These are phyloP conservation scores for Malurus leucopterus DNA, from an alignment of 2,797 vertebrate species.

Conservation along the genomic window DNA sequence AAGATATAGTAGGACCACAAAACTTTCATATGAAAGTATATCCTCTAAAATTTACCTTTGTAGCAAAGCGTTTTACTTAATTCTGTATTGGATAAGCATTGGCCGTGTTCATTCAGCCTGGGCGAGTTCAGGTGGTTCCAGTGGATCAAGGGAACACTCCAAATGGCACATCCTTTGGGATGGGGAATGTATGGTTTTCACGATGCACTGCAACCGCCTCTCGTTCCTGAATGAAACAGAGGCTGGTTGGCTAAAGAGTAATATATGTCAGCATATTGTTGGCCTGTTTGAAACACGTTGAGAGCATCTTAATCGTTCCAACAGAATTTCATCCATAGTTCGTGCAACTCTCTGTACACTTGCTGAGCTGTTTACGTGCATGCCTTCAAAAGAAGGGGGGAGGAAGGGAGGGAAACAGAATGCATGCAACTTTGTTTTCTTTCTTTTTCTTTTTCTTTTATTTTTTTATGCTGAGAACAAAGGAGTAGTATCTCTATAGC, in stretches of 20 bases:
- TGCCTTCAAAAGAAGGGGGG: slow-evolving; percentile 41
- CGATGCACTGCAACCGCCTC: slow-evolving; percentile 58
- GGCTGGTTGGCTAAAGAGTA: slow-evolving; percentile 68
- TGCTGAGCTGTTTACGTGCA: slow-evolving; percentile 74
- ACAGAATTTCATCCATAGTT: slow-evolving; percentile 70
- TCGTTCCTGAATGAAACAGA: slow-evolving; percentile 62
- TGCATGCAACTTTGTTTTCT: slow-evolving; percentile 54
- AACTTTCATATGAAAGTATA: slow-evolving; percentile 70
- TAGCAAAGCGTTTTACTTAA: slow-evolving; percentile 68
- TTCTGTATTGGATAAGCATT: slow-evolving; percentile 67
- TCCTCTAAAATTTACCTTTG: slow-evolving; percentile 67
- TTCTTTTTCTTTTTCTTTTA: not conserved
- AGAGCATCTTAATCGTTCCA: slow-evolving; percentile 67
- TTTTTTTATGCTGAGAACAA: slow-evolving; percentile 42
- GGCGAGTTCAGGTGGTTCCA: slow-evolving; percentile 58
- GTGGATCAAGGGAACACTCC: slow-evolving; percentile 65
- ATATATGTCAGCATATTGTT: slow-evolving; percentile 72
- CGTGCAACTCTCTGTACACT: slow-evolving; percentile 75
- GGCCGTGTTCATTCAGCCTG: slow-evolving; percentile 55
- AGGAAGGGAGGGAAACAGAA: not conserved
- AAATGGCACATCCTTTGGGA: slow-evolving; percentile 57
- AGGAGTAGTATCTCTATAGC: slow-evolving; percentile 82
- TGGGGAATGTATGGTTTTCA: slow-evolving; percentile 60
- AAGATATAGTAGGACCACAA: slow-evolving; percentile 58
- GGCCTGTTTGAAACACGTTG: slow-evolving; percentile 67